Conservation (phyloP, 1,140 invertebrate species). For the Myzus persicae region DNA sequence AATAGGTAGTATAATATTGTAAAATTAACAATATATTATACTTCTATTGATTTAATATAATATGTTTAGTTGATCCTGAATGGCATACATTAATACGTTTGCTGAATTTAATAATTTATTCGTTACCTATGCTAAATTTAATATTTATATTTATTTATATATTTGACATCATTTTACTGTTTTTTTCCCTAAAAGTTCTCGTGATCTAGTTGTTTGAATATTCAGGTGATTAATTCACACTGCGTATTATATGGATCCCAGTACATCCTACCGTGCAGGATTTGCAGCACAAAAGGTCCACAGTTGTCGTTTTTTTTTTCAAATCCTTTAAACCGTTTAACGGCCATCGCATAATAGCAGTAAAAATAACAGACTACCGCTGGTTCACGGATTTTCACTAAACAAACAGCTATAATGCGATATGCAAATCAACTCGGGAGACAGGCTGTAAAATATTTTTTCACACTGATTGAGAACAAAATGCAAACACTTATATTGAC, state of each 20-base stretch:
- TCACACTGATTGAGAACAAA: neutral
- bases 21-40: neutral
- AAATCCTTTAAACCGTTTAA: conserved; percentile 48
- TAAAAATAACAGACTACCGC: conserved; percentile 35
- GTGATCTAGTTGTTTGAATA: conserved; percentile 28
- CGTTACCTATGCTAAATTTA: too few relatives aligned
- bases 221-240: conserved; percentile 39
- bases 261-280: neutral
- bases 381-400: conserved; percentile 16
- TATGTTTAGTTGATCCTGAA: neutral
- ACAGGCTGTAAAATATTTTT: neutral
- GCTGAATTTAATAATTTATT: too few relatives aligned
- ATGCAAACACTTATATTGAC: conserved; percentile 42
- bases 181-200: neutral
- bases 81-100: too few relatives aligned
- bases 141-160: neutral
- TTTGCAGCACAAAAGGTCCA: neutral
- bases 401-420: conserved; percentile 39
- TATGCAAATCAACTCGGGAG: conserved; percentile 22
- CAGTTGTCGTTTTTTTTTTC: neutral
- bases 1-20: neutral
- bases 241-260: neutral
- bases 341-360: conserved; percentile 36
- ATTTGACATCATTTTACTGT: neutral
- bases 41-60: neutral